Percentiles rank a stretch among this genome's conserved stretches.
phyloP scores from a whole-genome alignment of 2,113 vertebrate species.

The Lasiurus borealis region DNA sequence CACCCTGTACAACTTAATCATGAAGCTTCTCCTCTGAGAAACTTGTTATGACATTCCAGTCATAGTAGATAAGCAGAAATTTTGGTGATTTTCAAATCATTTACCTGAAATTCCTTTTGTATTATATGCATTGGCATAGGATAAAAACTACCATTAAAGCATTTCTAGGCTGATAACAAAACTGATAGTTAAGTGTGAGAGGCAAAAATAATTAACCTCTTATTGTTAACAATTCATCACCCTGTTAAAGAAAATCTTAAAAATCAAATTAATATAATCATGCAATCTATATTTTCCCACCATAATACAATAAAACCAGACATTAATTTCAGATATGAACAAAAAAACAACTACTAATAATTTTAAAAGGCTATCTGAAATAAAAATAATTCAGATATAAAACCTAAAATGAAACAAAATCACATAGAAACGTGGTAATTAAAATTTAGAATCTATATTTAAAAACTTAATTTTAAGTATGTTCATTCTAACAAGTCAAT shows the following conservation, averaged over 20 bases:
- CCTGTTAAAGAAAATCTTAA: conserved; percentile 30
- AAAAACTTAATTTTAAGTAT: background rate
- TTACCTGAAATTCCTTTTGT: conserved; percentile 44
- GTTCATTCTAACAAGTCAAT: conserved; percentile 17
- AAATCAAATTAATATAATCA: conserved; percentile 17
- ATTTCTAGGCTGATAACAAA: conserved; percentile 48
- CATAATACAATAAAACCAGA: conserved; percentile 30
- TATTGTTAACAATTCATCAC: conserved; percentile 44
- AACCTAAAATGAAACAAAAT: conserved; percentile 39
- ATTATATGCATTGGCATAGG: background rate
- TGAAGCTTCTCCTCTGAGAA: background rate
- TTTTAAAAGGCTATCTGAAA: background rate
- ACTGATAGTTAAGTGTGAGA: conserved; percentile 10
- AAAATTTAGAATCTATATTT: background rate
- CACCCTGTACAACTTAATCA: background rate
- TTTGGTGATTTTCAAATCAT: conserved; percentile 28
- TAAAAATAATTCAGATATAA: background rate
- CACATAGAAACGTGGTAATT: conserved; percentile 14
- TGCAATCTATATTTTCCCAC: background rate
- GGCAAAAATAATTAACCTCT: conserved; percentile 57
- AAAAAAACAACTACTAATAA: background rate
- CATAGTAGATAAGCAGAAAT: background rate
- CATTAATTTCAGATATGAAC: conserved; percentile 45
- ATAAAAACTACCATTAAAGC: background rate
- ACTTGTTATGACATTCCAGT: background rate